phyloP scores from a whole-genome alignment of 2,113 vertebrate genomes.

The Plecturocebus donacophilus region DNA sequence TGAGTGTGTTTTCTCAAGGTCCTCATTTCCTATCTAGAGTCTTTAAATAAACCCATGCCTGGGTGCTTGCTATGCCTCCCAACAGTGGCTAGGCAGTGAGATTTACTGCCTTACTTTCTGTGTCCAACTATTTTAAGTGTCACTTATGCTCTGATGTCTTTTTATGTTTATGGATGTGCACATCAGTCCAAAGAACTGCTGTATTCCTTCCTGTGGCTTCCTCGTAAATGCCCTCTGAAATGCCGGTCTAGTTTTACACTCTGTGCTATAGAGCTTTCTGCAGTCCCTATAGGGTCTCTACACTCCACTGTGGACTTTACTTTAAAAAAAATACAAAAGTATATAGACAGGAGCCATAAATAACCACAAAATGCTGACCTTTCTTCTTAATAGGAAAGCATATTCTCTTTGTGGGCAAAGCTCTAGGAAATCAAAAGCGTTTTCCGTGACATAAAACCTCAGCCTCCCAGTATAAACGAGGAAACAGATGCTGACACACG shows the following conservation, averaged over 20 bases:
- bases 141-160: slow-evolving; percentile 65
- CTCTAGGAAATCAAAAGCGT: slow-evolving; percentile 52
- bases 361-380: slow-evolving; percentile 19
- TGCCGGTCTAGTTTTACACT: slow-evolving; percentile 33
- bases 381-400: slow-evolving; percentile 60
- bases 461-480: slow-evolving; percentile 47
- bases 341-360: slow-evolving; percentile 28
- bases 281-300: neutral
- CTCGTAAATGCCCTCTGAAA: slow-evolving; percentile 59
- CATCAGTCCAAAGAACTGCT: slow-evolving; percentile 50
- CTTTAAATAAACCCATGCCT: slow-evolving; percentile 58
- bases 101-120: slow-evolving; percentile 65
- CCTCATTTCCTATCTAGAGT: slow-evolving; percentile 61
- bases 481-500: slow-evolving; percentile 55
- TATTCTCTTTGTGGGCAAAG: slow-evolving; percentile 40
- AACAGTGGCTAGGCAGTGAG: slow-evolving; percentile 43
- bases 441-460: slow-evolving; percentile 60
- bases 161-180: slow-evolving; percentile 64
- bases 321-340: slow-evolving; percentile 15
- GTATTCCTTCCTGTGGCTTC: slow-evolving; percentile 48
- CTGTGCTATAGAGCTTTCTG: neutral
- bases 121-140: slow-evolving; percentile 71
- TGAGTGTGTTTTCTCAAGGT: slow-evolving; percentile 62
- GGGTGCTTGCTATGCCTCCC: slow-evolving; percentile 47
- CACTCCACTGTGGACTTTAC: slow-evolving; percentile 20